These are phyloP conservation scores for Neogobius melanostomus DNA, from an alignment of 2,113 vertebrate genomes.

Conservation along the genomic window DNA sequence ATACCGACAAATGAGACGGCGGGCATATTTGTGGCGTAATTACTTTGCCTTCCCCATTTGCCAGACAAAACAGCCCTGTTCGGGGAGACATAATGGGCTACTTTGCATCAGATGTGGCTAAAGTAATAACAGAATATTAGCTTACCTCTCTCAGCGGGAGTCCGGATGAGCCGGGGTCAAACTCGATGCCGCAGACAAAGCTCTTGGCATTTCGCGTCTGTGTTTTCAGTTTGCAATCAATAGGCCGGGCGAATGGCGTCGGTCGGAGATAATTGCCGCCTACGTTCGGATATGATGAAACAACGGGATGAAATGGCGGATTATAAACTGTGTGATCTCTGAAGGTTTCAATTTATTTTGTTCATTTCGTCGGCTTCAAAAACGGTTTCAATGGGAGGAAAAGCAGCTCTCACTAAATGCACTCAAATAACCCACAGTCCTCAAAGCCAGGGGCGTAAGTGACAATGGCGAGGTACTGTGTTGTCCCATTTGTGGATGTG, in stretches of 20 bases:
- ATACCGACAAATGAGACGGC: constrained; percentile 49
- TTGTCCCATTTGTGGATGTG: not conserved
- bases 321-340: constrained; percentile 18
- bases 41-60: constrained; percentile 54
- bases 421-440: not conserved
- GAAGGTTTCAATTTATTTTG: constrained; percentile 17
- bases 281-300: constrained; percentile 35
- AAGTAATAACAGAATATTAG: constrained; percentile 66
- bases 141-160: constrained; percentile 52
- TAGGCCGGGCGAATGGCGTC: constrained; percentile 29
- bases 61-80: constrained; percentile 49
- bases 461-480: not conserved
- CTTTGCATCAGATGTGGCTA: constrained; percentile 53
- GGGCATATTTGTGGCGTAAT: constrained; percentile 43
- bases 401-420: not conserved
- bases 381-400: not conserved
- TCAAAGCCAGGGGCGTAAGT: not conserved
- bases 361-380: constrained; percentile 15
- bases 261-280: constrained; percentile 33
- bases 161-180: constrained; percentile 44
- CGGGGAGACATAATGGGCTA: constrained; percentile 48
- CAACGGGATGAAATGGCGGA: constrained; percentile 8
- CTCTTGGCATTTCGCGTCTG: constrained; percentile 17
- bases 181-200: constrained; percentile 34
- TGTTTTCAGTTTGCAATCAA: constrained; percentile 32